Conservation (phyloP, 2,113 vertebrate species). For the Chrysemys picta region DNA sequence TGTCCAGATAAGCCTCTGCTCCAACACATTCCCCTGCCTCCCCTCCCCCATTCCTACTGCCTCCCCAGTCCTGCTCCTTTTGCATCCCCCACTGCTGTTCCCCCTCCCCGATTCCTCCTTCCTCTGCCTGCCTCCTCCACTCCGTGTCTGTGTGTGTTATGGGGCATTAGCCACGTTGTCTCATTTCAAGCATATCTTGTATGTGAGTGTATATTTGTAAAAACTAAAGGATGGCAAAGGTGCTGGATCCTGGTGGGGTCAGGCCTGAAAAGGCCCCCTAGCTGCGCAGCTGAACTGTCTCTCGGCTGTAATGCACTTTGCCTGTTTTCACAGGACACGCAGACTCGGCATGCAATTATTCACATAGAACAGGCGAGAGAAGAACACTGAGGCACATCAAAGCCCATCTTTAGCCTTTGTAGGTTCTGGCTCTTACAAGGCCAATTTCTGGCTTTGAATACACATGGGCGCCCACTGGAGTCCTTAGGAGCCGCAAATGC, state of each 20-base stretch:
- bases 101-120: background rate
- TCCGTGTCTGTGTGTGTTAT: accelerated
- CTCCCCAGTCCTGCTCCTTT: background rate
- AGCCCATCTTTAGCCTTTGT: background rate
- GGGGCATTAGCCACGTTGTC: background rate
- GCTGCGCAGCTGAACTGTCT: background rate
- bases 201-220: background rate
- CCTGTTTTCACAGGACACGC: background rate
- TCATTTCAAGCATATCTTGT: background rate
- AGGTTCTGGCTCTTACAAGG: background rate
- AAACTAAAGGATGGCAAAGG: background rate
- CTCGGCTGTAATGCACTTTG: background rate
- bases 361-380: background rate
- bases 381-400: background rate
- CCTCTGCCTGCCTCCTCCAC: background rate
- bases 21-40: background rate
- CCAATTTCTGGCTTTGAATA: background rate
- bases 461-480: background rate
- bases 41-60: background rate
- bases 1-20: background rate
- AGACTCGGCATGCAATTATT: too few species aligned
- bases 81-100: accelerated
- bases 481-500: background rate
- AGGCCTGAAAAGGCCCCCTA: background rate
- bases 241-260: background rate